Conservation (phyloP, 92 coral and sea anemone species). For the Palythoa heliodiscus region DNA sequence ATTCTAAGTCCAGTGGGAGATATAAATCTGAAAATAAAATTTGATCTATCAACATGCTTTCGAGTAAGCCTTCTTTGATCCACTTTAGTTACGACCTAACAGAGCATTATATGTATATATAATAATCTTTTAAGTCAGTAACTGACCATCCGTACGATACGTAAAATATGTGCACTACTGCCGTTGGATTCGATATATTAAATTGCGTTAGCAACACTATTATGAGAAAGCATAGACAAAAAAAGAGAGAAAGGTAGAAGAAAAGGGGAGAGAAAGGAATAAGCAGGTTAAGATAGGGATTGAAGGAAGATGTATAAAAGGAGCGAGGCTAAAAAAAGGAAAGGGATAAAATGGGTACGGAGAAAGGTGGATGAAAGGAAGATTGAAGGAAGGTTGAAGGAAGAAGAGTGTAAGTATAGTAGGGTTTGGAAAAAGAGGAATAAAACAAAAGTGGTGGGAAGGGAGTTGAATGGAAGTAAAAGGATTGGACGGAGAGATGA, state of each 20-base stretch:
- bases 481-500: background rate
- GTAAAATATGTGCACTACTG: too few relatives aligned
- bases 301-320: background rate
- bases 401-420: background rate
- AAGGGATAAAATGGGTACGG: background rate
- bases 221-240: too few relatives aligned
- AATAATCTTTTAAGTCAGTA: too few relatives aligned
- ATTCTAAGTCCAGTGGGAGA: slow-evolving; percentile 90
- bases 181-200: too few relatives aligned
- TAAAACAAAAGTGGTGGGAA: background rate
- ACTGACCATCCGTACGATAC: too few relatives aligned
- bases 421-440: background rate
- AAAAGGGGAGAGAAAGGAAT: background rate
- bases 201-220: too few relatives aligned
- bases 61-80: too few relatives aligned
- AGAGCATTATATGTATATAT: too few relatives aligned
- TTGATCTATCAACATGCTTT: too few relatives aligned
- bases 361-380: background rate
- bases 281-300: background rate
- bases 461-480: background rate
- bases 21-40: slow-evolving; percentile 65
- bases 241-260: background rate
- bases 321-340: background rate
- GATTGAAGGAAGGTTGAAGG: background rate
- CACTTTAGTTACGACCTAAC: too few relatives aligned